Base-by-base conservation (phyloP, 2,113 vertebrate genomes). In the Tenebrosternarchus preto region DNA sequence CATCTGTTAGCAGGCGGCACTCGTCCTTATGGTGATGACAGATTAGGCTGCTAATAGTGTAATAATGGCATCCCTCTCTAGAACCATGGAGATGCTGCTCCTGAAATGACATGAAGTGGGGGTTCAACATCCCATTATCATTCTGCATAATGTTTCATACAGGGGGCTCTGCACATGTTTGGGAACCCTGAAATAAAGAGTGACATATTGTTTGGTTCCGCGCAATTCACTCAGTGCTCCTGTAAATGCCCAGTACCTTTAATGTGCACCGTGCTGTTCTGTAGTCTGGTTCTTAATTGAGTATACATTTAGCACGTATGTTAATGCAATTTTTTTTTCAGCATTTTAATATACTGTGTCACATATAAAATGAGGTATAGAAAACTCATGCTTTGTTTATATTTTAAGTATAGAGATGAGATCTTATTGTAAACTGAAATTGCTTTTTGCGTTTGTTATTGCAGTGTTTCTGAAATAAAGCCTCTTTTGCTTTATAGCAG, bases 31-130 rank as follows among this genome's bases (percentile, higher is more conserved):
- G 24, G 4, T 25, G 31, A 73, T 50, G 27, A 82, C 72, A 60
- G 25, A 73, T 71, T 68, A 63, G 25, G 64, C 63, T 75, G 20
- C 64, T 76, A 29, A 33, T 83, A 76, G 79, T 64, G 24, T 76
- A 29, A 33, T 83, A 76, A 83, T 76, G 24, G 55, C 60, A 57
- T 79, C 29, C 74, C 33, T 61, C 31, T 61, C 43, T 25, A 56
- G 59, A 29, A 7, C n/a, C 36, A 25, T 57, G 36, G 20, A 31
- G 43, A 24, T 59, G 17, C 27, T 61, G 20, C 63, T 55, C 71
- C 55, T 71, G 46, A 76, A 80, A 83, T 79, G 46, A 83, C 56
- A 68, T 29, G 70, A 16, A 70, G 59, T 66, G n/a, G 39, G 80
- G 69, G 72, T 55, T 59, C 39, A 71, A 64, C 67, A 73, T 77